Base-by-base conservation (phyloP, 1,140 invertebrate species). In the Drosophila kohkoa region DNA sequence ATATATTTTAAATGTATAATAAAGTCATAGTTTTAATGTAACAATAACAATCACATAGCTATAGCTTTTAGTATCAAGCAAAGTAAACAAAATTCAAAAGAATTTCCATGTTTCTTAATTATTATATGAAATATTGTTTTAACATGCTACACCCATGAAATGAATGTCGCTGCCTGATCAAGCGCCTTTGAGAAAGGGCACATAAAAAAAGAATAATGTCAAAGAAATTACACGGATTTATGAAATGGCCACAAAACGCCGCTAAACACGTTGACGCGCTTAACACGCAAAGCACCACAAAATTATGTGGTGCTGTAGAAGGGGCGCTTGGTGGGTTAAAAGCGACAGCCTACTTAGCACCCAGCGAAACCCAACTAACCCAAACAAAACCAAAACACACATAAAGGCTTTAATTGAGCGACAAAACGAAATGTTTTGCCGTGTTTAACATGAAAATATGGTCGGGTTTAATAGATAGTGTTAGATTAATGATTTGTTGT, bases 231-330 rank as follows among this genome's bases (percentile, higher is more conserved):
- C 82, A 85, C 82, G 78, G 75, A 81, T 78, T 81, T 85, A 66
- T 81, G 65, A 78, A 85, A 78, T 67, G 74, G 75, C 66, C 82
- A 85, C 82, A 85, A 85, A 85, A 85, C 70, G 76, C 75, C 57
- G 82, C 75, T 86, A 75, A 85, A 85, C 82, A 85, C 66, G 81
- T 78, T 86, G 78, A 82, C 82, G 75, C 70, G 82, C 67, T 75
- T 41, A 65, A 75, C 81, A 85, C 81, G 81, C 81, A 85, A 86
- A 51, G 68, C 75, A 62, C 13, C 69, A 62, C 49, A 58, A 57
- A 63, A 79, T 79, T 81, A 67, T 85, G 74, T 81, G 45, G 38
- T 25, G 51, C 41, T 11, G 4, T 16, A 25, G 13, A 16, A 16
- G 38, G n/a, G 20, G 3, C 20, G 32, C 51, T 38, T 28, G 13